Base-by-base conservation (phyloP, 2,888 invertebrate species). In the Galerucella nymphaeae region DNA sequence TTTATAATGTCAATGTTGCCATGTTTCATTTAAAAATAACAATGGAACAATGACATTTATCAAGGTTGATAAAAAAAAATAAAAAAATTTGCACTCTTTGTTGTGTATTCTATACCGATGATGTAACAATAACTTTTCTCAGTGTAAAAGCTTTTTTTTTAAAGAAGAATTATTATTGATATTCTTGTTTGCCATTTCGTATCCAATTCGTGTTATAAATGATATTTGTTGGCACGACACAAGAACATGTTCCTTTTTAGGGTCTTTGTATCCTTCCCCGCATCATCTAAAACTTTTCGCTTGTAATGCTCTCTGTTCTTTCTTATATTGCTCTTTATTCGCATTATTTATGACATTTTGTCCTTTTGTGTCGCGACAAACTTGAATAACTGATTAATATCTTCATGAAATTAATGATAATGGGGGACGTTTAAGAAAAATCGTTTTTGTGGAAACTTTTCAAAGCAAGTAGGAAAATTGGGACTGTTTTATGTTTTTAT, bases 161-260 rank as follows among this genome's bases (percentile, higher is more conserved):
- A 64, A 66, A 57, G n/a, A 61, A 18, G 64, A 74, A 83, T 84
- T 84, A 84, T 86, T 86, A 86, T 86, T 85, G 85, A 86, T 85
- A 86, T 86, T 84, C 84, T 85, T 85, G 85, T 85, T 85, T 85
- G 84, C 83, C 81, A 82, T 83, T 83, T 85, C 82, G 80, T 80
- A 81, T 80, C 84, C 83, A 83, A 82, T 81, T 83, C 84, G 84
- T 80, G 82, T 84, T 84, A 85, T 85, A 85, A 85, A 85, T 85
- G 85, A 84, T 83, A 84, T 85, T 85, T 84, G 83, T 82, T 82
- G 83, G 83, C 82, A 82, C 83, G 81, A 81, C 81, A 84, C 82
- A 80, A 79, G 83, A 83, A 84, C 80, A 84, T 83, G 83, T 82
- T 83, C 82, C 83, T 83, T 83, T 81, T 76, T 69, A 73, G 76